These are phyloP conservation scores for Eugnorisma glareosa DNA, from an alignment of 2,888 invertebrate species.

Conservation along the genomic window DNA sequence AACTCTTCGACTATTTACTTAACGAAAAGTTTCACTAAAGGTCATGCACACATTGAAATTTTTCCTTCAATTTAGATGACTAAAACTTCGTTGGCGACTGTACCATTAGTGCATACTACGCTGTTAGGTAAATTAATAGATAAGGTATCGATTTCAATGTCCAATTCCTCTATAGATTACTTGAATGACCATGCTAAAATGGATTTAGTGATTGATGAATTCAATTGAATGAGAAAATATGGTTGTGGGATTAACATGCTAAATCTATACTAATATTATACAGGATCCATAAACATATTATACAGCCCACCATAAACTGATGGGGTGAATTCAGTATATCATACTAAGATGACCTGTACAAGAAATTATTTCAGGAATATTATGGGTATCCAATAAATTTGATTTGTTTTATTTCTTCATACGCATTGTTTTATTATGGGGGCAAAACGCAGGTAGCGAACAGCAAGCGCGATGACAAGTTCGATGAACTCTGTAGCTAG, in stretches of 20 bases:
- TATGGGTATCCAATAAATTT: no score
- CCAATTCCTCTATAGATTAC: constrained; percentile 4
- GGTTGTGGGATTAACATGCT: constrained; percentile 11
- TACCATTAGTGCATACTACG: background rate
- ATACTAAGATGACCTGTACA: no score
- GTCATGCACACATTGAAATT: background rate
- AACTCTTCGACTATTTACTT: background rate
- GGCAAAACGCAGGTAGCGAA: no score
- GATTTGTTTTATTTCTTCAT: no score
- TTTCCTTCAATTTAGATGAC: background rate
- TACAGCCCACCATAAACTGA: no score
- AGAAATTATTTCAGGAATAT: no score
- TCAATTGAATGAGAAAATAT: constrained; percentile 26
- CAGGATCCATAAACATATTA: no score
- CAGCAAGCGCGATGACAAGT: no score
- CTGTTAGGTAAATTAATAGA: constrained; percentile 18
- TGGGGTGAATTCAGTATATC: no score
- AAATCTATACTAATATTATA: background rate
- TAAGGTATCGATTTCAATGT: constrained; percentile 21
- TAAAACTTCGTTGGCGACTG: background rate
- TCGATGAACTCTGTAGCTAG: no score
- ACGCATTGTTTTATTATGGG: no score
- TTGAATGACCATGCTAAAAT: constrained; percentile 12
- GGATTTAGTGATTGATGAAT: constrained; percentile 36
- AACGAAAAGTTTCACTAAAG: background rate